Percentiles rank a stretch among this genome's conserved stretches.
These are phyloP conservation scores for Bufo bufo DNA, from an alignment of 2,113 vertebrate species.

Conservation along the genomic window DNA sequence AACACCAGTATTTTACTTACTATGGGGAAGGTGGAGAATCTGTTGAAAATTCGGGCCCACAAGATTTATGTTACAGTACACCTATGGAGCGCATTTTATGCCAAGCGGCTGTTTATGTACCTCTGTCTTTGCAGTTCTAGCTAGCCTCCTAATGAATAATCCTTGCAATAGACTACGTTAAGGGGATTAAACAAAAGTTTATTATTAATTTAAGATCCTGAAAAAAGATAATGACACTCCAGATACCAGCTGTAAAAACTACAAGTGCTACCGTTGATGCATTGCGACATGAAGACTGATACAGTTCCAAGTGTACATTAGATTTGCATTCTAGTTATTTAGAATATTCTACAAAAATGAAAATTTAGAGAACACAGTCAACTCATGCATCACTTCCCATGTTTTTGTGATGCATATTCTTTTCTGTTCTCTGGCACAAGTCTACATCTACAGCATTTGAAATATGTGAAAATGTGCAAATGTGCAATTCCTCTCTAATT, in stretches of 20 bases:
- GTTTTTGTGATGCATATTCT: background rate
- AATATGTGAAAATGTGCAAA: background rate
- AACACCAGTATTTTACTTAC: too few species aligned
- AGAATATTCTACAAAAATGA: background rate
- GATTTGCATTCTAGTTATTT: background rate
- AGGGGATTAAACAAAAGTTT: background rate
- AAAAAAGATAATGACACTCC: background rate
- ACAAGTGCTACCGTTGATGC: background rate
- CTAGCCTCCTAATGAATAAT: background rate
- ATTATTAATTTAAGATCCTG: background rate
- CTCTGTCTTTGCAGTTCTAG: too few species aligned
- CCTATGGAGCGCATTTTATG: too few species aligned
- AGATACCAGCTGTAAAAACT: background rate
- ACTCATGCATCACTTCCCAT: background rate
- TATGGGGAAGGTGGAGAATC: too few species aligned
- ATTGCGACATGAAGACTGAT: background rate
- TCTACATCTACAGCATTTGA: background rate
- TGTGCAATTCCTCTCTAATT: background rate
- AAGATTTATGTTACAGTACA: too few species aligned
- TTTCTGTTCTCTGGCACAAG: background rate
- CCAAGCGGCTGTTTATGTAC: too few species aligned
- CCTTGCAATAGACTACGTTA: background rate
- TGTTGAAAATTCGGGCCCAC: too few species aligned
- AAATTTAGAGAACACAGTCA: background rate
- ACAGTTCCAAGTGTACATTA: background rate